Percentiles rank a stretch among this genome's conserved stretches.
phyloP scores from a whole-genome alignment of 2,888 invertebrate species.

The Stegana nigrithorax region DNA sequence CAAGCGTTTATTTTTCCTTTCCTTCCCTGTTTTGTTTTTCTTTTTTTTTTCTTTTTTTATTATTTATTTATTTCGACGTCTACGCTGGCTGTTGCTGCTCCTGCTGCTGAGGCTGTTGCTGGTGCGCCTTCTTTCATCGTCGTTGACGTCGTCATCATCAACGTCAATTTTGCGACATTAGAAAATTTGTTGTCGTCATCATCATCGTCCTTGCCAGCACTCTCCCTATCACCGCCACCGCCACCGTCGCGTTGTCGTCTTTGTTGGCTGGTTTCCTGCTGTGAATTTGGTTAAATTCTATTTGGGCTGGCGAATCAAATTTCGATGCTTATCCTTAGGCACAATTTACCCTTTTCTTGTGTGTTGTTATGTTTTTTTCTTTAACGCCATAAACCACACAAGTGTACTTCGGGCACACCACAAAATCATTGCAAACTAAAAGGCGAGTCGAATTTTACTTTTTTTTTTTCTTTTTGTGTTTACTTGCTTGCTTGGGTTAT shows the following conservation, averaged over 20 bases:
- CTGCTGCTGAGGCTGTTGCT: background rate
- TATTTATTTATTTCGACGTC: too few species aligned
- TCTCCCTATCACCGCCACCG: too few species aligned
- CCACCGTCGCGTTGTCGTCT: too few species aligned
- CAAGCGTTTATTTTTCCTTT: background rate
- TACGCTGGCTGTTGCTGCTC: too few species aligned
- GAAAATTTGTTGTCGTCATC: slow-evolving; percentile 37
- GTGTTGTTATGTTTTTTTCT: background rate
- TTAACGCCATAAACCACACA: slow-evolving; percentile 29
- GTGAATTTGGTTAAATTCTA: slow-evolving; percentile 59
- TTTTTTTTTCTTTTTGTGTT: background rate
- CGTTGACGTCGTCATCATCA: too few species aligned
- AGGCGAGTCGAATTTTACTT: slow-evolving; percentile 14
- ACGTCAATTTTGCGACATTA: slow-evolving; percentile 11
- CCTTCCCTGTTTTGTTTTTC: background rate
- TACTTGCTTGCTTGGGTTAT: slow-evolving; percentile 24
- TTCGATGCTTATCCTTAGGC: slow-evolving; percentile 5
- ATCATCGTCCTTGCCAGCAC: too few species aligned
- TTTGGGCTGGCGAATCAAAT: slow-evolving; percentile 43
- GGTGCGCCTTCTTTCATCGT: background rate
- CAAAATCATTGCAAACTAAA: slow-evolving; percentile 43
- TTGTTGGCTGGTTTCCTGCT: slow-evolving; percentile 52
- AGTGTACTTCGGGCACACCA: slow-evolving; percentile 43
- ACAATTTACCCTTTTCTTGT: slow-evolving; percentile 12
- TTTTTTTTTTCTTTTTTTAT: slow-evolving; percentile 24